Evolutionary conservation across 2,797 vertebrate genomes (phyloP).

Genomic region (Orestias chungarensis): DNA sequence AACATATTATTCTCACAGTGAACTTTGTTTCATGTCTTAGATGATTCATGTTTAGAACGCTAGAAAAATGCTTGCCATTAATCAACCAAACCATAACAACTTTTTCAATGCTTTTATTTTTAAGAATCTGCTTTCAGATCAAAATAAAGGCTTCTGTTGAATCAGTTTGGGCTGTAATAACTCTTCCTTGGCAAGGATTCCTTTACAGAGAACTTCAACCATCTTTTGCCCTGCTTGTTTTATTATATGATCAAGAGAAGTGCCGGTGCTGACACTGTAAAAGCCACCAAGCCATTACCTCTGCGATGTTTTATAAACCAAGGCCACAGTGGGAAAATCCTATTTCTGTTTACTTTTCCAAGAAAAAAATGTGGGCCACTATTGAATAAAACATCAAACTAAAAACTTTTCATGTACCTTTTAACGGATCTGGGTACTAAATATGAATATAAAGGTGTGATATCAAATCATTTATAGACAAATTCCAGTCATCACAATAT

Average conservation of each 20-base stretch:
- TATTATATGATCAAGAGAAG: conserved; percentile 31
- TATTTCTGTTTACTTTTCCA: conserved; percentile 33
- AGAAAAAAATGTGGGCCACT: conserved; percentile 7
- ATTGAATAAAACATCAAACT: background rate
- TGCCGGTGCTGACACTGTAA: conserved; percentile 17
- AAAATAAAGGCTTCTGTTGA: conserved; percentile 9
- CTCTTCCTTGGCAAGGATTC: background rate
- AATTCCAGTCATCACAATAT: background rate
- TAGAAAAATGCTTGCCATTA: conserved; percentile 14
- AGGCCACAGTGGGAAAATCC: conserved; percentile 15
- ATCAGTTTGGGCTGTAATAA: background rate
- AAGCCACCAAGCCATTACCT: conserved; percentile 13
- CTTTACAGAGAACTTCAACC: background rate
- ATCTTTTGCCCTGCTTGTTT: conserved; percentile 23
- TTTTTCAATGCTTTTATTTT: background rate
- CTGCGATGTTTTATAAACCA: conserved; percentile 33
- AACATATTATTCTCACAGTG: conserved; percentile 30
- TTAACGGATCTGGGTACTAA: background rate
- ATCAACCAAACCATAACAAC: conserved; percentile 1
- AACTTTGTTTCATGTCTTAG: conserved; percentile 37
- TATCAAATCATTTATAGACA: background rate
- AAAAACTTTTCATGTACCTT: background rate
- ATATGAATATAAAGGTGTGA: background rate
- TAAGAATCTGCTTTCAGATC: background rate
- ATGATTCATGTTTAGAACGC: conserved; percentile 4